Evolutionary conservation across 1,140 invertebrate species (phyloP).

Genomic region (Brachystomella parvula): DNA sequence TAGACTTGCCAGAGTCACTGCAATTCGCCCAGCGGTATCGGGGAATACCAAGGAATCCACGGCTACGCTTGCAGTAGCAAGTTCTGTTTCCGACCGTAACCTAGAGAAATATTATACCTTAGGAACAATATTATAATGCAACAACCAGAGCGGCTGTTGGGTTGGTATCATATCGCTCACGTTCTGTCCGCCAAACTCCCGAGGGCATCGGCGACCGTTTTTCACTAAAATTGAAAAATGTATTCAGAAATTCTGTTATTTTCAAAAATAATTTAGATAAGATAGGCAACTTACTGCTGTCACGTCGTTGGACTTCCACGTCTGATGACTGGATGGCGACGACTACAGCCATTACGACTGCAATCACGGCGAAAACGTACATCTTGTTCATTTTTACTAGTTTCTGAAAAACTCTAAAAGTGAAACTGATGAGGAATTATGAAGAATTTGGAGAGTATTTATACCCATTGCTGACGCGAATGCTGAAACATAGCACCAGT

Average conservation of each 20-base stretch:
- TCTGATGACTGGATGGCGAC: not conserved
- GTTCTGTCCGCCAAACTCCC: not conserved
- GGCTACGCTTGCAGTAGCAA: not conserved
- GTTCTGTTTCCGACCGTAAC: not conserved
- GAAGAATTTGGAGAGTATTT: not conserved
- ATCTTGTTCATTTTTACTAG: not conserved
- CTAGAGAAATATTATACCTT: too few relatives aligned
- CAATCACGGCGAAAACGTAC: not conserved
- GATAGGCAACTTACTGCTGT: not conserved
- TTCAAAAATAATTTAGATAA: not conserved
- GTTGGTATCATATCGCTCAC: too few relatives aligned
- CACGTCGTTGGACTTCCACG: not conserved
- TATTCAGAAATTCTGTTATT: too few relatives aligned
- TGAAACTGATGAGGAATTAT: not conserved
- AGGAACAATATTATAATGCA: too few relatives aligned
- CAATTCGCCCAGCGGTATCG: not conserved
- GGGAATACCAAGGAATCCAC: not conserved
- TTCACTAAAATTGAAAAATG: not conserved
- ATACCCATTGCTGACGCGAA: not conserved
- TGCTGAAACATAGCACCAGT: too few relatives aligned
- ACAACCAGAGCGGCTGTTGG: too few relatives aligned
- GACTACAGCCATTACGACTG: not conserved
- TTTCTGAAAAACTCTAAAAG: not conserved
- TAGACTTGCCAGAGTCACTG: not conserved
- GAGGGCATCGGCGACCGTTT: not conserved